phyloP scores from a whole-genome alignment of 2,797 vertebrate genomes.

The Mastacembelus armatus region DNA sequence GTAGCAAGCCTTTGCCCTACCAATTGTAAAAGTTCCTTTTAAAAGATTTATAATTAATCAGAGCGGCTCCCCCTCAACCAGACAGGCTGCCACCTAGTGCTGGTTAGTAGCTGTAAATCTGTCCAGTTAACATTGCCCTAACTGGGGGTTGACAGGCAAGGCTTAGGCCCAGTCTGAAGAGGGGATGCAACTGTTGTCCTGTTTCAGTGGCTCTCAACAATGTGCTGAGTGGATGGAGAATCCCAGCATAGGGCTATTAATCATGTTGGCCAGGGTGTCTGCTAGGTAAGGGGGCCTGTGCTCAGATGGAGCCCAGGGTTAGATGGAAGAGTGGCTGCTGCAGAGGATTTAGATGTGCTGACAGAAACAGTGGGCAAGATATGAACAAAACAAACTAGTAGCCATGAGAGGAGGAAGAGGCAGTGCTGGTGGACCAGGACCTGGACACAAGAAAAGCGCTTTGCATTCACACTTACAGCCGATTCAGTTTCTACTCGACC shows the following conservation, averaged over 20 bases:
- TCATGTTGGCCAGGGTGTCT: constrained; percentile 74
- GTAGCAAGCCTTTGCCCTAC: constrained; percentile 42
- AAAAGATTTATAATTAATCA: constrained; percentile 68
- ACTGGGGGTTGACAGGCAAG: constrained; percentile 87
- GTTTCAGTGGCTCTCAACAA: constrained; percentile 86
- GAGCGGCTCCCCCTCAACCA: constrained; percentile 45
- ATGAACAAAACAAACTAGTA: constrained; percentile 73
- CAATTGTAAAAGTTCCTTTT: constrained; percentile 67
- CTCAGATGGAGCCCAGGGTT: constrained; percentile 40
- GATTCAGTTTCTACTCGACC: no score
- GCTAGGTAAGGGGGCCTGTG: constrained; percentile 34
- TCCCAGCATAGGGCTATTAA: constrained; percentile 86
- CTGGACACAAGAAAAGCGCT: constrained; percentile 9
- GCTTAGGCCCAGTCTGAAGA: constrained; percentile 85
- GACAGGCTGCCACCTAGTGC: constrained; percentile 76
- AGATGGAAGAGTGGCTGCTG: constrained; percentile 54
- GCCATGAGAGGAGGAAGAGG: constrained; percentile 32
- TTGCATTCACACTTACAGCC: constrained; percentile 3
- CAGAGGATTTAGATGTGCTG: constrained; percentile 79
- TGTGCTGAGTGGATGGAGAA: constrained; percentile 86
- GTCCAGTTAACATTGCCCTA: constrained; percentile 85
- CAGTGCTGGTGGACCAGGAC: background rate
- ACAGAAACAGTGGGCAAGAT: constrained; percentile 83
- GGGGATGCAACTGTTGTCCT: constrained; percentile 88
- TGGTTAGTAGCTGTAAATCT: constrained; percentile 90